Evolutionary conservation across 1,140 invertebrate genomes (phyloP), one percentile per base, ranked within the genome.

Genomic region (Papilio polytes): DNA sequence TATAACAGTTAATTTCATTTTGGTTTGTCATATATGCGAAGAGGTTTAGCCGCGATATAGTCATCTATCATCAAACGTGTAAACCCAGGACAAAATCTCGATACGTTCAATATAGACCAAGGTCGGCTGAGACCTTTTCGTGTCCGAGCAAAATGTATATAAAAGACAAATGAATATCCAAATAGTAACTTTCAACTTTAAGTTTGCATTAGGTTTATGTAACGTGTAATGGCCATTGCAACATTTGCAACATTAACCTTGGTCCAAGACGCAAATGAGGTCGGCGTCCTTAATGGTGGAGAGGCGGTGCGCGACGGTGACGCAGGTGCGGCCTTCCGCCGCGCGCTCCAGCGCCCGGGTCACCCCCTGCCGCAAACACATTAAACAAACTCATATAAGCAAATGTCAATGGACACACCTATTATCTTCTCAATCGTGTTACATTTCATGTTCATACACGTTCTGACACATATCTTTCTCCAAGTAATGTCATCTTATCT

Each of bases 201-300:
- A 22, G 18, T 22, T 44, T 48, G 48, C 13, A 7, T 15, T 41
- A 41, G 66, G 12, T 26, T 70, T 18, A 31, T 9, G 6, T 48
- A 59, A 41, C 44, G 63, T 15, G 13, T 31, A 12, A 73, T n/a
- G 13, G 15, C 15, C 8, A n/a, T 44, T 6, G 31, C 31, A 36
- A 51, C 63, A 78, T 13, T 44, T 6, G 31, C 31, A 36, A 51
- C 63, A 78, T 13, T 41, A 91, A 84, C 98, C 98, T 86, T 97
- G 96, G 84, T 97, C 96, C 59, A 98, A 94, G 1, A 98, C 97
- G 85, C 96, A 97, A 85, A 98, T 98, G 77, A 96, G 94, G 92
- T 98, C 97, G 2, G 97, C 97, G 90, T 97, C 96, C 91, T 97
- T 96, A 86, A 98, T 97, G 0, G 98, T 98, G 2, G 97, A 96